phyloP scores from a whole-genome alignment of 2,797 vertebrate genomes.

The Acomys russatus region DNA sequence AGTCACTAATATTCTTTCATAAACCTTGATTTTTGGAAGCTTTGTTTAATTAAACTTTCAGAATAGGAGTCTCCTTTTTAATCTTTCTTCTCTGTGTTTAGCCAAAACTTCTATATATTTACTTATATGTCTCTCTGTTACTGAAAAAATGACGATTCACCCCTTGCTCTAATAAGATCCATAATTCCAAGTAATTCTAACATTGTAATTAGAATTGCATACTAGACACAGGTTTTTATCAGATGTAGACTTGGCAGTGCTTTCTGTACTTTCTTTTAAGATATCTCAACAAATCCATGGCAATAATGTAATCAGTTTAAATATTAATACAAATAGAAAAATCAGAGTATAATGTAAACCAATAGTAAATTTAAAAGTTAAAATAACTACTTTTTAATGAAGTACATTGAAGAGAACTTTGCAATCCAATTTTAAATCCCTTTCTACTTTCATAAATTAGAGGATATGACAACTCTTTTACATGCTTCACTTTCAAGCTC shows the following conservation, averaged over 20 bases:
- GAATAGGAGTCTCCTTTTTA: background rate
- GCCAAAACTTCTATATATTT: background rate
- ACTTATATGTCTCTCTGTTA: background rate
- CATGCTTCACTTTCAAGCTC: background rate
- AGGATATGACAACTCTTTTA: background rate
- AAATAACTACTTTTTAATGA: background rate
- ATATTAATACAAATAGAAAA: background rate
- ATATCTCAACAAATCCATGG: background rate
- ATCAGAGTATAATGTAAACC: background rate
- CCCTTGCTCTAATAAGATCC: background rate
- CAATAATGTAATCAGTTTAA: background rate
- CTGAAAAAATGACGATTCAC: background rate
- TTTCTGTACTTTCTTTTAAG: background rate
- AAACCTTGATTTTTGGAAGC: background rate
- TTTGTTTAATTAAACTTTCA: background rate
- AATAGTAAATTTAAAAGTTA: background rate
- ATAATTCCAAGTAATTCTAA: background rate
- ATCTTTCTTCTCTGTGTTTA: background rate
- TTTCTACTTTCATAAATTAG: background rate
- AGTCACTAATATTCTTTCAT: background rate
- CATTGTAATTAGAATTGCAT: background rate
- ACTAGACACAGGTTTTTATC: background rate
- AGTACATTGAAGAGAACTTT: background rate
- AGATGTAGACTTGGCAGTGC: background rate
- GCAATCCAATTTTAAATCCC: background rate